Conservation (phyloP, 2,888 invertebrate genomes). For the Metalampra italica region DNA sequence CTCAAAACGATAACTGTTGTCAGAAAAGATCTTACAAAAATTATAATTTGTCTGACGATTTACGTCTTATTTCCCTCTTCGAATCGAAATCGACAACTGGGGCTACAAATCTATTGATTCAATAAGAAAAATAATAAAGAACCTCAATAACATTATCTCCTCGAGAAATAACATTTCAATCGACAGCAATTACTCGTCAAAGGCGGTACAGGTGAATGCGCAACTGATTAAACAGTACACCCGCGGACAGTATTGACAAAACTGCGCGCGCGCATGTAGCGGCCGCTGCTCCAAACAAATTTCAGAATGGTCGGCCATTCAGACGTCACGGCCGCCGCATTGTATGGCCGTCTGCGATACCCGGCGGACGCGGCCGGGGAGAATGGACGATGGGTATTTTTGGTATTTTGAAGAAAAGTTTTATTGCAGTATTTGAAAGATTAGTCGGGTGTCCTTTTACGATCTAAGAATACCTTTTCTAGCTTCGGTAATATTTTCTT, state of each 20-base stretch:
- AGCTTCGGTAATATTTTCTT: too few species aligned
- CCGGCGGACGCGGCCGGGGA: constrained; percentile 17
- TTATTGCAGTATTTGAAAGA: too few species aligned
- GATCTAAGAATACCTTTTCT: too few species aligned
- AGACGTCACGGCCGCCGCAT: constrained; percentile 62
- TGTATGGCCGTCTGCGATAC: constrained; percentile 48
- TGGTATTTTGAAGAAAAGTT: constrained; percentile 21
- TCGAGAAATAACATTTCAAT: constrained; percentile 59
- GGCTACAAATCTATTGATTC: too few species aligned
- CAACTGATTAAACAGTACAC: constrained; percentile 68
- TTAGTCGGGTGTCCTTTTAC: too few species aligned
- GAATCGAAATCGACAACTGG: too few species aligned
- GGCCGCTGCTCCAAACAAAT: constrained; percentile 59
- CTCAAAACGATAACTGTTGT: too few species aligned
- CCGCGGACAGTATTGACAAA: constrained; percentile 72
- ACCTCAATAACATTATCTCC: constrained; percentile 3
- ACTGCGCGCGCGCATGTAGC: constrained; percentile 57
- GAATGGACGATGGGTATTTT: constrained; percentile 39
- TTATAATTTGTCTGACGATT: too few species aligned
- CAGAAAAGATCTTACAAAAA: too few species aligned
- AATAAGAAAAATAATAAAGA: not conserved
- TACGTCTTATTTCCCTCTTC: too few species aligned
- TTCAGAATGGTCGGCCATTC: constrained; percentile 65
- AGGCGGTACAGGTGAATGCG: constrained; percentile 74
- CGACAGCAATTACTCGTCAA: constrained; percentile 73